These are phyloP conservation scores for Netelia inedita DNA, from an alignment of 2,888 invertebrate genomes.

Conservation along the genomic window DNA sequence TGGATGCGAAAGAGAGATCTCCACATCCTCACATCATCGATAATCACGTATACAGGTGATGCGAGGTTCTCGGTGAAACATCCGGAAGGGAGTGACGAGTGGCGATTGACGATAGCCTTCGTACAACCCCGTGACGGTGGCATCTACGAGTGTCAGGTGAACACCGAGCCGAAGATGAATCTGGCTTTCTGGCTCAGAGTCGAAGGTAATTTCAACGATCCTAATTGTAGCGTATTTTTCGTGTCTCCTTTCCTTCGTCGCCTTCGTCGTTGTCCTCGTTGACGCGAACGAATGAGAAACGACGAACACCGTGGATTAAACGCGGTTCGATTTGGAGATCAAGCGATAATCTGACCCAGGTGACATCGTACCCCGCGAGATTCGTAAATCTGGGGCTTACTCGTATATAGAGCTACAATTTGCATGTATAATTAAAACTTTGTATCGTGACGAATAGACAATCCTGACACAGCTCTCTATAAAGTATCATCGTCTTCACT, in stretches of 20 bases:
- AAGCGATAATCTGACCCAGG: not conserved
- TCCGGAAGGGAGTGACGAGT: constrained; percentile 94
- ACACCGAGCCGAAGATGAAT: constrained; percentile 96
- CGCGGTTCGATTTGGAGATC: constrained; percentile 24
- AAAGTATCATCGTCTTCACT: not conserved
- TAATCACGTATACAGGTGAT: constrained; percentile 95
- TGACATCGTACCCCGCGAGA: not conserved
- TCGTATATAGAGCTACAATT: not conserved
- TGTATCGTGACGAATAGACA: not conserved
- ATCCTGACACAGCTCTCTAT: not conserved
- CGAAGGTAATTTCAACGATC: constrained; percentile 88
- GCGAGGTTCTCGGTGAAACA: constrained; percentile 94
- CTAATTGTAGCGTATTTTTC: constrained; percentile 24
- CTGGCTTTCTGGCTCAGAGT: constrained; percentile 92
- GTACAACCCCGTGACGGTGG: constrained; percentile 94
- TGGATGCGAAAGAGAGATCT: constrained; percentile 94
- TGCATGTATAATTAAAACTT: not conserved
- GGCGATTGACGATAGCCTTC: constrained; percentile 94
- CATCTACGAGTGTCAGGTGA: constrained; percentile 95
- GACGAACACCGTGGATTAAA: constrained; percentile 23
- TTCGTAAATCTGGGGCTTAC: not conserved
- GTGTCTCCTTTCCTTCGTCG: constrained; percentile 45
- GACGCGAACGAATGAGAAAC: constrained; percentile 4
- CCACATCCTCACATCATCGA: constrained; percentile 94
- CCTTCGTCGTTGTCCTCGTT: constrained; percentile 63